Evolutionary conservation across 2,888 invertebrate genomes (phyloP), one percentile per base, ranked within the genome.

Genomic region (Cryptus armator): DNA sequence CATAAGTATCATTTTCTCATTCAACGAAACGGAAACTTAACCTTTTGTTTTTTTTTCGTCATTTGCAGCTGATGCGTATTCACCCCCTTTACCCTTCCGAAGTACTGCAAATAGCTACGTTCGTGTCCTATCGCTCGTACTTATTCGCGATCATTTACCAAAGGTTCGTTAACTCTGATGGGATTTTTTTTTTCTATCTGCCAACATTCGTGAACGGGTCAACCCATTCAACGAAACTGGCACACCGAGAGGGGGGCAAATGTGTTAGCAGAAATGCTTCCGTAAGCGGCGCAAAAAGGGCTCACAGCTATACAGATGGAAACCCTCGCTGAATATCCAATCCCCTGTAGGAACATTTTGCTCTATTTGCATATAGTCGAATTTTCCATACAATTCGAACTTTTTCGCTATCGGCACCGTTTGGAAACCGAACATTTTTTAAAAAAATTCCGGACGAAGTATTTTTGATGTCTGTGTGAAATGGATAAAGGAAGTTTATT

Each of bases 281-380:
- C 48, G n/a, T 48, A n/a, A 48, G n/a, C n/a, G 48, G n/a, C 48
- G n/a, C 48, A n/a, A 48, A 48, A 48, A 48, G 48, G 48, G n/a
- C 48, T 48, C 48, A n/a, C 37, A 37, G n/a, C 48, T 3, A 48
- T 48, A 48, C 48, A 48, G n/a, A 12, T 12, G 48, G 48, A 48
- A 48, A 48, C 48, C 48, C 10, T 12, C 16, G 16, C 24, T 24
- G 4, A 56, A 16, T 56, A 24, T 56, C 16, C 56, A 4, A 56
- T 19, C 56, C 24, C 56, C 16, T 19, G 9, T 9, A 56, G 16
- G 14, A n/a, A 48, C 14, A 14, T 48, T 48, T 48, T 48, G 12
- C 14, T 10, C 3, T 48, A n/a, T 48, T 48, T 48, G 48, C 37
- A 37, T 48, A 48, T 48, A 48, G n/a, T 48, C 48, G 48, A 48